These are phyloP conservation scores for Silurus aristotelis DNA, from an alignment of 2,797 vertebrate genomes.

Conservation along the genomic window DNA sequence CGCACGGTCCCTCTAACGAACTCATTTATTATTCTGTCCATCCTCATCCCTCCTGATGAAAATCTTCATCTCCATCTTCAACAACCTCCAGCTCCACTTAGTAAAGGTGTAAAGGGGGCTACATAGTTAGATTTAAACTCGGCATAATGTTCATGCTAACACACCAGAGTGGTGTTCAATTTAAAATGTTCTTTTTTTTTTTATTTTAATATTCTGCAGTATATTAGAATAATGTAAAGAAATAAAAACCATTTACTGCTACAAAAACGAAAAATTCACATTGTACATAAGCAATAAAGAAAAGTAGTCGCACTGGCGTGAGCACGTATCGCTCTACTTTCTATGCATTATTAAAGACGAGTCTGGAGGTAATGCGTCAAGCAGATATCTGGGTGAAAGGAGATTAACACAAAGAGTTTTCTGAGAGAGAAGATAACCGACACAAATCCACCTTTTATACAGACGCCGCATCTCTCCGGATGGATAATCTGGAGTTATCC, in stretches of 20 bases:
- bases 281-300: neutral
- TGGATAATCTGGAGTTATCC: constrained; percentile 73
- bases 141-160: neutral
- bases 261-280: neutral
- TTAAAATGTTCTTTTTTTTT: no score
- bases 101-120: no score
- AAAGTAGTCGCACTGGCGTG: no score
- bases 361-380: constrained; percentile 1
- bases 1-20: no score
- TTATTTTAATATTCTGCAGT: neutral
- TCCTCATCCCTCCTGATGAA: no score
- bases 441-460: constrained; percentile 70
- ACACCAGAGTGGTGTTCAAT: neutral
- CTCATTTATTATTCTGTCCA: no score
- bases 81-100: no score
- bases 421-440: constrained; percentile 45
- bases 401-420: constrained; percentile 32
- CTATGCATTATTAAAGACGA: neutral
- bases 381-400: neutral
- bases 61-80: no score
- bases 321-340: neutral
- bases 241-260: neutral
- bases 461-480: constrained; percentile 69
- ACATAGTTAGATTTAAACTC: neutral
- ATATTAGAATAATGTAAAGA: neutral